Evolutionary conservation across 1,140 invertebrate species (phyloP).

Genomic region (Branchinecta lynchi): DNA sequence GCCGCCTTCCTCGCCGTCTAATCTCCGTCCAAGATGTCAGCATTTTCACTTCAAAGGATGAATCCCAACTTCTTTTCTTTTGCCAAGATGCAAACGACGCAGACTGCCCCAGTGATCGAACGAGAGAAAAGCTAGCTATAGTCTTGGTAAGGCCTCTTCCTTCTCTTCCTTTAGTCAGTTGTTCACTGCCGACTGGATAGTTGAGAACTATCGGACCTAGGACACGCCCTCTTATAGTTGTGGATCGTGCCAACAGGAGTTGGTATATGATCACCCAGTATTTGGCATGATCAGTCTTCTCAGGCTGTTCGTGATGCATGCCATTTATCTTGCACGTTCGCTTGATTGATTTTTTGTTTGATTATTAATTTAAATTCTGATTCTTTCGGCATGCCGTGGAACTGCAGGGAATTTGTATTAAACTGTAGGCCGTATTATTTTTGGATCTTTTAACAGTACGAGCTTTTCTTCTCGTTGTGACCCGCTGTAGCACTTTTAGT

Average conservation of each 20-base stretch:
- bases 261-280: no score
- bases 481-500: background rate
- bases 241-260: no score
- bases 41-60: conserved; percentile 18
- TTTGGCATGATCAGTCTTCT: no score
- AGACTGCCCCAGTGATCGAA: conserved; percentile 38
- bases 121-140: conserved; percentile 42
- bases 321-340: no score
- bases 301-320: no score
- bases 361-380: background rate
- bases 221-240: no score
- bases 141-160: conserved; percentile 38
- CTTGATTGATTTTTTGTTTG: conserved; percentile 12
- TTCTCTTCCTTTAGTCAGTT: background rate
- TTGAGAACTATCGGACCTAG: no score
- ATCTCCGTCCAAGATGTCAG: conserved; percentile 24
- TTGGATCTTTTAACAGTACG: no score
- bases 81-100: conserved; percentile 34
- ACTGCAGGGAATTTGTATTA: no score
- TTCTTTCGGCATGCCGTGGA: no score
- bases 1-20: conserved; percentile 28
- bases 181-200: background rate
- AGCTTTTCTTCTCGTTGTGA: no score
- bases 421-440: no score
- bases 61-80: conserved; percentile 32